Conservation (phyloP, 2,888 invertebrate species). For the Andrena camellia region DNA sequence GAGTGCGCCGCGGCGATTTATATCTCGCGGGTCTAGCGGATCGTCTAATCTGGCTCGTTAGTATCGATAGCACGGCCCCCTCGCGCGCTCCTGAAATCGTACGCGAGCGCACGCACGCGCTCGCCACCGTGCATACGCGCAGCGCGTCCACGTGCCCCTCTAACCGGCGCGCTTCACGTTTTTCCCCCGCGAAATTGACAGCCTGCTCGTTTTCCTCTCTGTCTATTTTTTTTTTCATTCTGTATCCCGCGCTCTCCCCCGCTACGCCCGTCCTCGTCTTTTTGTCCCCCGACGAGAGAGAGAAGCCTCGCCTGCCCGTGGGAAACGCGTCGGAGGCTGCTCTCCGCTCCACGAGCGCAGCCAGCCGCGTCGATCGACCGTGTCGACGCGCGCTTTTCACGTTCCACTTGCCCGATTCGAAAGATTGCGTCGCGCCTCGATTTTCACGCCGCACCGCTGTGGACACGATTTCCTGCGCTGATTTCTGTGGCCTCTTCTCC, state of each 20-base stretch:
- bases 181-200: conserved; percentile 64
- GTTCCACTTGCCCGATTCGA: conserved; percentile 41
- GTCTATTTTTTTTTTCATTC: background rate
- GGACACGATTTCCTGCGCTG: conserved; percentile 1
- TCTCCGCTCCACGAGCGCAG: conserved; percentile 27
- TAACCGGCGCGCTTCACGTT: conserved; percentile 41
- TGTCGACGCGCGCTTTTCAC: conserved; percentile 54
- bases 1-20: conserved; percentile 32
- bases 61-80: conserved; percentile 64
- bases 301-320: conserved; percentile 47
- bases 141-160: conserved; percentile 25
- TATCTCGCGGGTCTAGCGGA: conserved; percentile 65
- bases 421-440: conserved; percentile 13
- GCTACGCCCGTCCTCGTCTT: background rate
- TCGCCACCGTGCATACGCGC: conserved; percentile 17
- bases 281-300: conserved; percentile 12
- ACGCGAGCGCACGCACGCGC: conserved; percentile 45
- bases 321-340: conserved; percentile 52
- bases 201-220: conserved; percentile 38
- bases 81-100: conserved; percentile 25
- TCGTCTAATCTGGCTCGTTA: conserved; percentile 66
- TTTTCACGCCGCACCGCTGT: conserved; percentile 13
- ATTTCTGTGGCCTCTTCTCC: background rate
- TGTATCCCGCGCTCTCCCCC: background rate
- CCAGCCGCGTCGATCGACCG: conserved; percentile 39